Evolutionary conservation across 2,113 vertebrate species (phyloP).

Genomic region (Pantherophis guttatus): DNA sequence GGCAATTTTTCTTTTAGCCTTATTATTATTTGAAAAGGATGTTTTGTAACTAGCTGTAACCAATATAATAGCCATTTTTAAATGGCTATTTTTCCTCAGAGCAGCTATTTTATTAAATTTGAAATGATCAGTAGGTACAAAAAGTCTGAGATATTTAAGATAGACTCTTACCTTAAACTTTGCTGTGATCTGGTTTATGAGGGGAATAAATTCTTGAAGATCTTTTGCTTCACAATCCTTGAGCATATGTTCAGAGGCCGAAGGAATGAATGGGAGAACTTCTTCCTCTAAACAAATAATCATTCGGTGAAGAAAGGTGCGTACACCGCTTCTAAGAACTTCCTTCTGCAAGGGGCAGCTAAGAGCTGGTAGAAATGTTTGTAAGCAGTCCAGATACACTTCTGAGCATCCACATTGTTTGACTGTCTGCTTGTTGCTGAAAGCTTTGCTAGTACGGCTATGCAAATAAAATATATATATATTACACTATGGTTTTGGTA

Average conservation of each 20-base stretch:
- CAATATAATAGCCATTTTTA: not conserved
- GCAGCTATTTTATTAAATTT: not conserved
- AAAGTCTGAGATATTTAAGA: not conserved
- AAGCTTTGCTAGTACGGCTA: constrained; percentile 97
- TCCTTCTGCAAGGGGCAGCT: constrained; percentile 92
- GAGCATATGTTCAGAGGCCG: constrained; percentile 95
- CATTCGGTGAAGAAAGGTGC: constrained; percentile 97
- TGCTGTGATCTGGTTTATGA: constrained; percentile 97
- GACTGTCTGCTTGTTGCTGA: constrained; percentile 99
- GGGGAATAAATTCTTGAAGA: constrained; percentile 98
- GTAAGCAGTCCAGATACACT: constrained; percentile 93
- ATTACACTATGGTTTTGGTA: not conserved
- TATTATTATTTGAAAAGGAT: not conserved
- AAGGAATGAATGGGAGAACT: constrained; percentile 94
- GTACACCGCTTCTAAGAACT: constrained; percentile 85
- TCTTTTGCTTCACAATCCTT: constrained; percentile 97
- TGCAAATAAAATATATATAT: constrained; percentile 36
- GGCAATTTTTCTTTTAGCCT: not conserved
- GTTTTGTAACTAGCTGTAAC: not conserved
- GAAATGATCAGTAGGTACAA: not conserved
- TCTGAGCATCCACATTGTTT: constrained; percentile 95
- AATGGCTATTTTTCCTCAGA: not conserved
- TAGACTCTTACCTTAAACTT: constrained; percentile 86
- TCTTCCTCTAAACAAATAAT: constrained; percentile 98
- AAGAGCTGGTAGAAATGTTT: constrained; percentile 90